Base-by-base conservation (phyloP, 37 sponge, comb jelly and placozoan species). In the Chondrilla cf. caribensis region DNA sequence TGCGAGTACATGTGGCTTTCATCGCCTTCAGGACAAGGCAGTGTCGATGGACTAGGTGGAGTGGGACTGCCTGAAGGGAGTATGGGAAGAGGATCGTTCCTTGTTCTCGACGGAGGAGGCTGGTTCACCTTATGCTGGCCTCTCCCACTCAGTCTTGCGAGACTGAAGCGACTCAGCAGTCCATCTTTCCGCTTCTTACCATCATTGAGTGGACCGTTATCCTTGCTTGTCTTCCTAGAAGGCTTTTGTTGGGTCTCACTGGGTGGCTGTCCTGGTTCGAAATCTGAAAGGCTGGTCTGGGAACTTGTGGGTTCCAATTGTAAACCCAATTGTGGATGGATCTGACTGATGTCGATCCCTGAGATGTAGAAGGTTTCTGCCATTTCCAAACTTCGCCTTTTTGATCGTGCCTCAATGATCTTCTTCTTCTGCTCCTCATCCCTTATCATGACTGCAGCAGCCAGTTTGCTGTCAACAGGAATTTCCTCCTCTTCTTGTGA, bases 351-450 rank as follows among this genome's bases (percentile, higher is more conserved):
- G 19, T 31, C 41, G 7, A 73, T 21, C 22, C 76, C 76, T 36
- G 76, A 73, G 24, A 73, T 73, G 44, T 73, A 73, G 24, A 73
- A 36, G 9, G 76, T 73, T 40, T 73, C 76, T n/a, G 76, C 76
- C 76, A 73, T 6, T 18, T 73, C 76, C 41, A 73, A 40, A 42
- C 76, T 73, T 19, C 15, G 41, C 25, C 76, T 37, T 37, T 73
- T 73, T 21, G 2, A n/a, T 8, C 76, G 76, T 25, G 76, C 76
- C 36, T 31, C 76, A n/a, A 42, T 40, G 25, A 73, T 73, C 36
- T 73, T 73, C 14, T 39, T 4, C 44, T 73, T 73, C 15, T 73
- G 76, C 44, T 73, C 76, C 7, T 73, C 41, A 40, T 73, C 76
- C 6, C 76, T 73, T 25, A 9, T 39, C 43, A 73, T 19, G 5